Conservation (phyloP, 2,113 vertebrate genomes). For the Macquaria ambigua region DNA sequence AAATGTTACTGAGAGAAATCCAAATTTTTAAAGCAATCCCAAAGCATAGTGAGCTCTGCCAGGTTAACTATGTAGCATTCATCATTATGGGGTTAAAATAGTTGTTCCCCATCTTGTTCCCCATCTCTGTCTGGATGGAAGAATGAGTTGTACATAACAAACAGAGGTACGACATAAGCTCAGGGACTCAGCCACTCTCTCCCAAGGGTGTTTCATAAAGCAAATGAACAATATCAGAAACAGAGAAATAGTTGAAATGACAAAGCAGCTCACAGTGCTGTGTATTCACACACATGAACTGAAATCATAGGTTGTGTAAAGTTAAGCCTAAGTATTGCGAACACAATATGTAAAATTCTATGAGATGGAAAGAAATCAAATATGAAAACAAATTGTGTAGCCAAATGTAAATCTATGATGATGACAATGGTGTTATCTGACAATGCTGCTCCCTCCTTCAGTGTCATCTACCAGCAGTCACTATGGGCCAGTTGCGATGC, state of each 20-base stretch:
- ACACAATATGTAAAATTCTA: background rate
- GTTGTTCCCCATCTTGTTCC: background rate
- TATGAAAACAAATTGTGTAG: background rate
- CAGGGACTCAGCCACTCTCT: slow-evolving; percentile 11
- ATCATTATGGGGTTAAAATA: background rate
- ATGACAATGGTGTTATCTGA: background rate
- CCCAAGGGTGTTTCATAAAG: slow-evolving; percentile 24
- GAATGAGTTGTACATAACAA: slow-evolving; percentile 25
- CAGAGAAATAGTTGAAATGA: background rate
- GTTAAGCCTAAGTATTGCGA: background rate
- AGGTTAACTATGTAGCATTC: background rate
- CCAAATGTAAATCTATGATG: background rate
- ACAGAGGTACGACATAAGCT: slow-evolving; percentile 27
- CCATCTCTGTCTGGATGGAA: background rate
- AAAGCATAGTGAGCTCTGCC: background rate
- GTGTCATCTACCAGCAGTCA: background rate
- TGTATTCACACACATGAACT: background rate
- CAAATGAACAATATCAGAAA: slow-evolving; percentile 19
- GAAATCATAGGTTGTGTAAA: background rate
- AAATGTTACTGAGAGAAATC: background rate
- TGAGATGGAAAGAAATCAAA: background rate
- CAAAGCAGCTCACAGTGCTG: slow-evolving; percentile 1
- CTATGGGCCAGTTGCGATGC: background rate
- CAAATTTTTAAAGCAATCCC: background rate
- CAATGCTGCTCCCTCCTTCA: background rate